These are phyloP conservation scores for Aphaenogaster rudis DNA, from an alignment of 1,140 invertebrate species.

Conservation along the genomic window DNA sequence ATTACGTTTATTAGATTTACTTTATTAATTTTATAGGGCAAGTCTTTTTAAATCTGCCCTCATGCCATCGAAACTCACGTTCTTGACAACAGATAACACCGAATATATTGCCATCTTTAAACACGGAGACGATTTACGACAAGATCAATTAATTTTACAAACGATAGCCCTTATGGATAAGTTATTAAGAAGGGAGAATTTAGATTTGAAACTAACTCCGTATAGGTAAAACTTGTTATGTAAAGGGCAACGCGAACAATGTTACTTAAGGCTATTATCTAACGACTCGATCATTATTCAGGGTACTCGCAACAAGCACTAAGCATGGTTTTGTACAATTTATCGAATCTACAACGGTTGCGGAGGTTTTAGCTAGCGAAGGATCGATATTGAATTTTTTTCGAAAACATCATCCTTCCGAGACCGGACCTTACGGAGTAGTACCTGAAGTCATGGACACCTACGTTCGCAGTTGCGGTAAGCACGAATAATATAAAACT, in stretches of 20 bases:
- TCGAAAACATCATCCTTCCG: constrained; percentile 95
- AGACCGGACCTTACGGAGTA: constrained; percentile 96
- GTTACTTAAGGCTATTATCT: neutral
- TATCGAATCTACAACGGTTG: constrained; percentile 97
- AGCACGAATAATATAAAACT: constrained; percentile 63
- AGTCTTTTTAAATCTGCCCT: constrained; percentile 98
- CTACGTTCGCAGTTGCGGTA: constrained; percentile 98
- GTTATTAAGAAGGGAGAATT: constrained; percentile 95
- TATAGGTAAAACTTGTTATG: constrained; percentile 89
- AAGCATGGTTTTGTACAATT: constrained; percentile 99
- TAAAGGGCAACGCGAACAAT: constrained; percentile 40
- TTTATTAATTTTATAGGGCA: constrained; percentile 87
- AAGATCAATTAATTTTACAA: constrained; percentile 99
- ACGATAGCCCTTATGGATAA: constrained; percentile 99
- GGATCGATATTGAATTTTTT: constrained; percentile 97
- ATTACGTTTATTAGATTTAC: constrained; percentile 5
- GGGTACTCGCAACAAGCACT: constrained; percentile 96
- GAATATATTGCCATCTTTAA: constrained; percentile 99
- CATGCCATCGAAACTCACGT: constrained; percentile 98
- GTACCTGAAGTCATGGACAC: constrained; percentile 98
- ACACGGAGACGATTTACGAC: constrained; percentile 98
- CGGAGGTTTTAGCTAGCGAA: constrained; percentile 95
- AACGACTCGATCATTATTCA: constrained; percentile 74
- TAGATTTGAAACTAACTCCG: constrained; percentile 98
- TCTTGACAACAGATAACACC: constrained; percentile 93